Conservation (phyloP, 2,888 invertebrate genomes). For the Tridacna gigas region DNA sequence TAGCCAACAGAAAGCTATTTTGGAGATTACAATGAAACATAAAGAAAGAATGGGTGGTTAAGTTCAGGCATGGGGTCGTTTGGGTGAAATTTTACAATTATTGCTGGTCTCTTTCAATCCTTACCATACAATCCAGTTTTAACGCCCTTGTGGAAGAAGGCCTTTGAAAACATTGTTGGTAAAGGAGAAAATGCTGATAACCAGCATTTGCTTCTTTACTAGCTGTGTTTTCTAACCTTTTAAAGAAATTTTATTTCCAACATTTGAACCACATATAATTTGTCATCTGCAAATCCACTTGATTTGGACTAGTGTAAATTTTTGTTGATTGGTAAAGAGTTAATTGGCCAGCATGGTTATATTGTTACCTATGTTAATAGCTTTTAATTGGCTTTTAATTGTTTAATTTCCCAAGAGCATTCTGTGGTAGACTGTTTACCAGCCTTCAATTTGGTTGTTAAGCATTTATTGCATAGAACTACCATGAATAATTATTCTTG, state of each 20-base stretch:
- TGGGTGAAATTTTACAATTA: neutral
- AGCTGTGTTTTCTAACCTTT: neutral
- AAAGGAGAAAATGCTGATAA: neutral
- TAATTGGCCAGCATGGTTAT: neutral
- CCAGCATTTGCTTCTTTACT: neutral
- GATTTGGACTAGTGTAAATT: too few relatives aligned
- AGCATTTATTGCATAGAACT: too few relatives aligned
- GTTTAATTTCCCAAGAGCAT: neutral
- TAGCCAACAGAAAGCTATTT: too few relatives aligned
- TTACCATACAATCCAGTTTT: neutral
- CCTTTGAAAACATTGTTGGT: neutral
- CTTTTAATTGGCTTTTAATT: constrained; percentile 1
- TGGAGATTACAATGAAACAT: too few relatives aligned
- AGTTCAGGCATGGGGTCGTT: neutral
- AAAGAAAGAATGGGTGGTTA: too few relatives aligned
- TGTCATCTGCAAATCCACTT: too few relatives aligned
- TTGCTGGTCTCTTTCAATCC: neutral
- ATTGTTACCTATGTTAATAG: neutral
- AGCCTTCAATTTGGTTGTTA: neutral
- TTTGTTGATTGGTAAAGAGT: too few relatives aligned
- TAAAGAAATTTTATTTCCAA: neutral
- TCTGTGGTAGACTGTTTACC: neutral
- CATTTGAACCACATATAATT: too few relatives aligned
- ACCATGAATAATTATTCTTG: too few relatives aligned
- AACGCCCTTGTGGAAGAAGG: neutral